Conservation (phyloP, 37 sponge, comb jelly and placozoan species). For the Dysidea cf. avara region DNA sequence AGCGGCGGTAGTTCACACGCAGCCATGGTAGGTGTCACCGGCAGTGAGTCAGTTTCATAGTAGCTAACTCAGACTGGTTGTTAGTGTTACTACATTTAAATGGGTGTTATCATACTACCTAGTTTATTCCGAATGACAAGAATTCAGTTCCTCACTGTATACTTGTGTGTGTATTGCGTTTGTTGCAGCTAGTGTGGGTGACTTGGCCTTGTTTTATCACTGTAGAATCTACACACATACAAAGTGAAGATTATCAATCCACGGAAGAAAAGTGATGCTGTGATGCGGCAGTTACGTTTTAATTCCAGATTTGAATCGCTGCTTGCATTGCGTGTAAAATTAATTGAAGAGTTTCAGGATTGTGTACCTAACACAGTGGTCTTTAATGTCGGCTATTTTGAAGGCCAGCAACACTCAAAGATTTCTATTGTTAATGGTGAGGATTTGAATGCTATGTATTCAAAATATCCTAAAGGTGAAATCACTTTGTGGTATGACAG, state of each 20-base stretch:
- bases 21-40: too few relatives aligned
- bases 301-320: slow-evolving; percentile 1
- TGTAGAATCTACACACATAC: slow-evolving; percentile 1
- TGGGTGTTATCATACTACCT: too few relatives aligned
- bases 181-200: too few relatives aligned
- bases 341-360: slow-evolving; percentile 36
- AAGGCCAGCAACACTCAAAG: slow-evolving; percentile 30
- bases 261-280: slow-evolving; percentile 21
- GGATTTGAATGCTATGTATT: slow-evolving; percentile 33
- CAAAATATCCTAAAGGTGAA: slow-evolving; percentile 24
- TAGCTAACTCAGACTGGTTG: too few relatives aligned
- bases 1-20: too few relatives aligned
- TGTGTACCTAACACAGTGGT: slow-evolving; percentile 16
- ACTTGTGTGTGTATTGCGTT: too few relatives aligned
- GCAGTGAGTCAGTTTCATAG: too few relatives aligned
- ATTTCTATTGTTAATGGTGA: slow-evolving; percentile 22
- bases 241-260: slow-evolving; percentile 47
- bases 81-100: too few relatives aligned
- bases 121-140: too few relatives aligned
- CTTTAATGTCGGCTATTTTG: slow-evolving; percentile 43
- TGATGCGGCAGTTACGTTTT: slow-evolving; percentile 18
- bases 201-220: too few relatives aligned
- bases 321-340: slow-evolving; percentile 4
- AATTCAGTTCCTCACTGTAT: too few relatives aligned
- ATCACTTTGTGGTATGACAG: slow-evolving; percentile 36